A percentile compares a stretch with the other conserved stretches of the same genome.
These are phyloP conservation scores for Trichosurus vulpecula DNA, from an alignment of 2,797 vertebrate species.

Conservation along the genomic window DNA sequence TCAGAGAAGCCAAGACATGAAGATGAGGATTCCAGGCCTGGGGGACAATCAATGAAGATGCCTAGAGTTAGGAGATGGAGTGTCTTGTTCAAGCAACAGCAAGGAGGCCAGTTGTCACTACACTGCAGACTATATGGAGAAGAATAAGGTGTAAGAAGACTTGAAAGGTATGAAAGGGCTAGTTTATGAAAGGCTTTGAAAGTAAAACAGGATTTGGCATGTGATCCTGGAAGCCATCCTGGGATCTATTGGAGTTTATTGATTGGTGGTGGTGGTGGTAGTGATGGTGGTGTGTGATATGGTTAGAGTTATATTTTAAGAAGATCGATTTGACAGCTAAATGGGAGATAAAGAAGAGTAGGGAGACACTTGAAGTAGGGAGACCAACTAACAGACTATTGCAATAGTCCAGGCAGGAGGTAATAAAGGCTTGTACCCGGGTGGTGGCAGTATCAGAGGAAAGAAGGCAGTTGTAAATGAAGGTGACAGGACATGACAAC, in stretches of 20 bases:
- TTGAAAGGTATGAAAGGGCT: not conserved
- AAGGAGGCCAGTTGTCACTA: not conserved
- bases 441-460: not conserved
- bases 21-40: not conserved
- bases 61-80: not conserved
- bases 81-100: not conserved
- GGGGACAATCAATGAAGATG: not conserved
- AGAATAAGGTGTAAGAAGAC: not conserved
- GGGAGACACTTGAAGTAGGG: not conserved
- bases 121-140: not conserved
- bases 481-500: not conserved
- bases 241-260: not conserved
- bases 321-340: not conserved
- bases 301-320: not conserved
- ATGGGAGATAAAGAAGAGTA: not conserved
- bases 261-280: not conserved
- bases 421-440: not conserved
- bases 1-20: not conserved
- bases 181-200: not conserved
- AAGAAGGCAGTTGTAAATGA: not conserved
- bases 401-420: not conserved
- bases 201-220: not conserved
- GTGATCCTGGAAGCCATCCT: not conserved
- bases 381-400: not conserved
- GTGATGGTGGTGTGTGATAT: not conserved